Evolutionary conservation across 2,888 invertebrate genomes (phyloP), one percentile per base, ranked within the genome.

Genomic region (Lampropteryx suffumata): DNA sequence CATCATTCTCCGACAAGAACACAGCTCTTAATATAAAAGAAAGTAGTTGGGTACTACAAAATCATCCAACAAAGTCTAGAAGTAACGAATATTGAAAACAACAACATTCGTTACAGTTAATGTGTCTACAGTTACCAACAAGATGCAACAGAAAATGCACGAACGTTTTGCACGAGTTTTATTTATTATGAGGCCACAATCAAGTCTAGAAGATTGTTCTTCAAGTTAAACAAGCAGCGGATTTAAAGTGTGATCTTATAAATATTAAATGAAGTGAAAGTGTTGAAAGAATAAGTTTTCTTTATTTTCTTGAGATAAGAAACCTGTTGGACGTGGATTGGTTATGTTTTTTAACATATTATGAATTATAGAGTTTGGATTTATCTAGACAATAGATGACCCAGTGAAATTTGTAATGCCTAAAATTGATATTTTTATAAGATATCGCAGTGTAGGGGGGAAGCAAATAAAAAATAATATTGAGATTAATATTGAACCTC

Each of bases 181-280:
- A 50, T 45, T 50, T 41, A 43, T 42, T 30, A 34, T 21, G 28
- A 50, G 39, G 46, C 28, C 29, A 46, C 50, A 55, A 55, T 40
- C 41, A 47, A 50, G 43, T 53, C 48, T 41, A 32, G 26, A 24
- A 42, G 27, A 42, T 37, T 47, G 37, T 47, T 42, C 36, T 32
- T 40, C 24, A 14, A 51, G 32, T 29, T 33, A 42, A 46, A 37
- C 46, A 34, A 47, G 17, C 27, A 45, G 17, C 33, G 21, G 36
- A 34, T 47, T 50, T 52, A 52, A 47, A 47, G 51, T 52, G 51
- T 47, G 42, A 52, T 47, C 47, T 47, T 47, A 52, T 52, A 52
- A 52, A 52, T 47, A 52, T 47, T 52, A 29, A 47, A 52, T 43
- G 51, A 13, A 42, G 27, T 62, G 59, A 57, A 73, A 75, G 74